Evolutionary conservation across 2,113 vertebrate species (phyloP).

Genomic region (Numenius arquata): DNA sequence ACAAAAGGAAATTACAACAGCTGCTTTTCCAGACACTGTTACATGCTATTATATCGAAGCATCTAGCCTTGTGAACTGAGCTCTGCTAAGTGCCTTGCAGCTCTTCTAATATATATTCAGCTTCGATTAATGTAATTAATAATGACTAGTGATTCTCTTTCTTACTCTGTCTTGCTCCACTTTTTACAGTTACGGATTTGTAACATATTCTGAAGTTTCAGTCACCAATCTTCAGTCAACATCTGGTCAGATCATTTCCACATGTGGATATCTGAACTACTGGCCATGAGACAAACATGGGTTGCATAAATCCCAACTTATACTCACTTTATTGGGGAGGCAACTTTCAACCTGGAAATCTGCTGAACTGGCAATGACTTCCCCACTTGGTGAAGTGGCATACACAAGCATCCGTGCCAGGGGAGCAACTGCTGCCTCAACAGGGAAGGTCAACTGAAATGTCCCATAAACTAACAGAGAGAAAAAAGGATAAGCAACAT

Average conservation of each 20-base stretch:
- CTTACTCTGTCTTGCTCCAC: neutral
- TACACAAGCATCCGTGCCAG: constrained; percentile 81
- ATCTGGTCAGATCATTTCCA: neutral
- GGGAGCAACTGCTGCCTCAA: constrained; percentile 69
- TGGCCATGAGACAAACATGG: neutral
- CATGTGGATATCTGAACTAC: neutral
- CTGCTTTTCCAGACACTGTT: neutral
- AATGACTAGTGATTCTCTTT: neutral
- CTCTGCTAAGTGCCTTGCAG: neutral
- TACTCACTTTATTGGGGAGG: constrained; percentile 82
- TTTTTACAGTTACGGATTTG: neutral
- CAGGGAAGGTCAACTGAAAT: constrained; percentile 59
- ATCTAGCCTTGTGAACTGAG: neutral
- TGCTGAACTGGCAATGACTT: constrained; percentile 80
- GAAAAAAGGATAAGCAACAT: neutral
- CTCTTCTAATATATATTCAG: neutral
- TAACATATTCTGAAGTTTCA: neutral
- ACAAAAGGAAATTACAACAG: neutral
- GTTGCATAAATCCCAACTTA: neutral
- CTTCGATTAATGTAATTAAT: neutral
- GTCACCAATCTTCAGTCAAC: neutral
- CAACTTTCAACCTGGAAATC: constrained; percentile 79
- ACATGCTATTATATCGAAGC: neutral
- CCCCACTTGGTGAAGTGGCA: constrained; percentile 76
- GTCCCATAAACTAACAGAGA: constrained; percentile 63